Conservation (phyloP, 2,797 vertebrate species). For the Ciconia nigra region DNA sequence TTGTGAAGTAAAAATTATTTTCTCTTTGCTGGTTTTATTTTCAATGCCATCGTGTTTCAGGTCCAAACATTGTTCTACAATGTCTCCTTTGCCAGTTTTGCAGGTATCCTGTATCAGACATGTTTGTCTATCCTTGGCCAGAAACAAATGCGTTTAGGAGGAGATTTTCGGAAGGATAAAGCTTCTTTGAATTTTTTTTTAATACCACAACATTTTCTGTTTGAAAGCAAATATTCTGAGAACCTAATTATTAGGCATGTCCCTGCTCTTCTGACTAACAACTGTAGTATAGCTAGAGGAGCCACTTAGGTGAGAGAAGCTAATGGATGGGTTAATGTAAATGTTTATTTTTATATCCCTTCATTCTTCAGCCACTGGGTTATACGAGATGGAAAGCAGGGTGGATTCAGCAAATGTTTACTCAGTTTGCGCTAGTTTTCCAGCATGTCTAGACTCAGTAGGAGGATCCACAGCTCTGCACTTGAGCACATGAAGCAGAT, state of each 20-base stretch:
- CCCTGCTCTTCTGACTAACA: not conserved
- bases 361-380: not conserved
- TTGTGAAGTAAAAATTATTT: not conserved
- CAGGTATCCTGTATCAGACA: not conserved
- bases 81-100: not conserved
- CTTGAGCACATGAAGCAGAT: not conserved
- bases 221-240: not conserved
- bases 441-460: not conserved
- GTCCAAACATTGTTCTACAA: not conserved
- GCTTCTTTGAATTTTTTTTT: not conserved
- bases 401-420: not conserved
- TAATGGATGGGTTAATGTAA: not conserved
- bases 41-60: not conserved
- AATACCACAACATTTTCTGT: not conserved
- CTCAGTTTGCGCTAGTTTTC: not conserved
- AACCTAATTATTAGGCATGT: not conserved
- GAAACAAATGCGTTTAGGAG: not conserved
- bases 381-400: not conserved
- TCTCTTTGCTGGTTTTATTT: conserved; percentile 1
- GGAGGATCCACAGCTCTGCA: not conserved
- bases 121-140: not conserved
- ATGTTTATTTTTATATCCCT: not conserved
- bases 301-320: not conserved
- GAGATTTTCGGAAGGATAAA: not conserved
- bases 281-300: not conserved